Conservation (phyloP, 2,888 invertebrate species). For the Priocnemis perturbator region DNA sequence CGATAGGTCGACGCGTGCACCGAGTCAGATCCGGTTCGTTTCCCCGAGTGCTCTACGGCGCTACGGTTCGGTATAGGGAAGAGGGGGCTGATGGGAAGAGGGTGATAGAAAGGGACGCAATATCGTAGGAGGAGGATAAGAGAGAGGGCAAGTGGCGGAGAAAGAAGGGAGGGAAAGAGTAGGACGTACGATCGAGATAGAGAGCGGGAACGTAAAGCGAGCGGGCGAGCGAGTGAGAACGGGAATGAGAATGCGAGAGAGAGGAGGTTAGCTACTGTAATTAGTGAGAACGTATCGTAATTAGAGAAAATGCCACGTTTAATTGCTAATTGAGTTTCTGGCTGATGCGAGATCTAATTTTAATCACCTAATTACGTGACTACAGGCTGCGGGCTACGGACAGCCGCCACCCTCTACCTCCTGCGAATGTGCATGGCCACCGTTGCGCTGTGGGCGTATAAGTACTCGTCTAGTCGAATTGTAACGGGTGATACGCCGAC, state of each 20-base stretch:
- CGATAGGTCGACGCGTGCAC: conserved; percentile 56
- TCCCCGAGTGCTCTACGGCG: conserved; percentile 61
- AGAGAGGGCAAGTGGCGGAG: conserved; percentile 3
- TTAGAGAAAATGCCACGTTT: conserved; percentile 80
- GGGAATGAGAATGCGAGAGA: conserved; percentile 20
- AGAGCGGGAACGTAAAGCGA: neutral
- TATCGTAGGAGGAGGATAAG: neutral
- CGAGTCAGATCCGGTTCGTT: conserved; percentile 67
- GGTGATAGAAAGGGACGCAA: neutral
- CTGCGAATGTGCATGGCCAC: conserved; percentile 62
- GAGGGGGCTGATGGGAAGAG: conserved; percentile 10
- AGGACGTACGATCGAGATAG: conserved; percentile 20
- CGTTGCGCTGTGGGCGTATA: conserved; percentile 48
- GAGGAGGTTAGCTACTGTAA: conserved; percentile 73
- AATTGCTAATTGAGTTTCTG: conserved; percentile 80
- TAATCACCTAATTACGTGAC: conserved; percentile 79
- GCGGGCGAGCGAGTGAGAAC: conserved; percentile 15
- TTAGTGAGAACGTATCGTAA: conserved; percentile 78
- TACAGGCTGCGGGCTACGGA: conserved; percentile 73
- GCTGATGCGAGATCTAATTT: conserved; percentile 79
- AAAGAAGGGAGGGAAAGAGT: conserved; percentile 9
- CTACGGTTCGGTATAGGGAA: conserved; percentile 47
- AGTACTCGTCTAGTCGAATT: conserved; percentile 59
- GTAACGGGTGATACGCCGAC: conserved; percentile 57
- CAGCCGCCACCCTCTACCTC: conserved; percentile 62